Evolutionary conservation across 2,113 vertebrate species (phyloP), one percentile per base, ranked within the genome.

Genomic region (Dascyllus trimaculatus): DNA sequence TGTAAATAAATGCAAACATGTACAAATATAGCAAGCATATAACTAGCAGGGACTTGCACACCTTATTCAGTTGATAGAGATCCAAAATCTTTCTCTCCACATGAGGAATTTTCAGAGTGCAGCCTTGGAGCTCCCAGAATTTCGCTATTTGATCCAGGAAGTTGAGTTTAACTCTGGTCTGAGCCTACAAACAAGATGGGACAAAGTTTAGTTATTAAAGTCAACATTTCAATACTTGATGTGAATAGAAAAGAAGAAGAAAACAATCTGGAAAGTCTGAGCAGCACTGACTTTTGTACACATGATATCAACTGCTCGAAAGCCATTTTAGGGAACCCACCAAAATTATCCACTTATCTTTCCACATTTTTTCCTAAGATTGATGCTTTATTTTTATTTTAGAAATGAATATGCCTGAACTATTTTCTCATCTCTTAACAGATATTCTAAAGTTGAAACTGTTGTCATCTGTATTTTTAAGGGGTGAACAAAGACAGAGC

Each of bases 141-240:
- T 99, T 99, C 2, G 98, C 97, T 71, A 99, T 99, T 96, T 98
- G 97, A 92, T 99, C 98, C 92, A 99, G 90, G 88, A 99, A 99
- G 91, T 99, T 99, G 82, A 99, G 93, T 84, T 98, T 99, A 29
- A 99, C 98, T 78, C 98, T 97, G 61, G 97, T 99, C 71, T 99
- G 98, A 71, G 98, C 98, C 98, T 99, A 82, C 45, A 81, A 35
- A n/a, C 7, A 60, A 0, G 13, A 49, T 17, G 26, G 83, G 69
- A 81, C 4, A 49, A 46, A 38, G 13, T 52, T 58, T 26, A 46
- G 40, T 68, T 29, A 25, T 13, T 14, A 32, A 32, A 8, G 2
- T 46, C 2, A 65, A 46, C 21, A 58, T 25, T 13, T 57, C 2
- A n/a, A 35, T 25, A 11, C 24, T 51, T 2, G 48, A 58, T 35